Percentiles rank a stretch among this genome's conserved stretches.
phyloP scores from a whole-genome alignment of 2,797 vertebrate species.

The Neosalanx taihuensis region DNA sequence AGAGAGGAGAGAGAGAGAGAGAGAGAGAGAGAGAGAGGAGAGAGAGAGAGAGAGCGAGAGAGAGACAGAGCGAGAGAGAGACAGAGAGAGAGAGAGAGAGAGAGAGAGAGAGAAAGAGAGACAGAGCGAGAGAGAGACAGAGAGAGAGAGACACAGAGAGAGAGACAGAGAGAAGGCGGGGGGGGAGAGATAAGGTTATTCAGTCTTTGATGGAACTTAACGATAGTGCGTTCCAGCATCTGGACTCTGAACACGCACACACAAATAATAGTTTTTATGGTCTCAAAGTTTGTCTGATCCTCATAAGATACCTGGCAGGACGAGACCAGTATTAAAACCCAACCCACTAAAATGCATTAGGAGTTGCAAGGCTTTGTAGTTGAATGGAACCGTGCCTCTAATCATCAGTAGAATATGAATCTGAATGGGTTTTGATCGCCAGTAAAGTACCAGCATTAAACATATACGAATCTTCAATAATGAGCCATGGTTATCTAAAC shows the following conservation, averaged over 20 bases:
- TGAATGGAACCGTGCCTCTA: too few species aligned
- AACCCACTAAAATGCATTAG: neutral
- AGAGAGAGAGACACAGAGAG: neutral
- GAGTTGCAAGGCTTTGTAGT: neutral
- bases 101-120: neutral
- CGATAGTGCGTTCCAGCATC: neutral
- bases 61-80: neutral
- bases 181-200: neutral
- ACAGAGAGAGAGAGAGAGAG: neutral
- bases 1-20: neutral
- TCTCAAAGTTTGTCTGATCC: constrained; percentile 32
- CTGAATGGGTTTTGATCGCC: too few species aligned
- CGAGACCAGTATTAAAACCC: neutral
- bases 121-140: neutral
- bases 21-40: neutral
- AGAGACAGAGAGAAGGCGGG: neutral
- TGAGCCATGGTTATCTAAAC: too few species aligned
- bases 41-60: neutral
- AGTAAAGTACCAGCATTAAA: too few species aligned
- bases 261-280: constrained; percentile 25
- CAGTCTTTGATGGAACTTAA: neutral
- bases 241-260: neutral
- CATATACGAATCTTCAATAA: too few species aligned
- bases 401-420: too few species aligned
- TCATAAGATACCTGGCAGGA: neutral